phyloP scores from a whole-genome alignment of 1,140 invertebrate genomes.

The Aphelinus certus region DNA sequence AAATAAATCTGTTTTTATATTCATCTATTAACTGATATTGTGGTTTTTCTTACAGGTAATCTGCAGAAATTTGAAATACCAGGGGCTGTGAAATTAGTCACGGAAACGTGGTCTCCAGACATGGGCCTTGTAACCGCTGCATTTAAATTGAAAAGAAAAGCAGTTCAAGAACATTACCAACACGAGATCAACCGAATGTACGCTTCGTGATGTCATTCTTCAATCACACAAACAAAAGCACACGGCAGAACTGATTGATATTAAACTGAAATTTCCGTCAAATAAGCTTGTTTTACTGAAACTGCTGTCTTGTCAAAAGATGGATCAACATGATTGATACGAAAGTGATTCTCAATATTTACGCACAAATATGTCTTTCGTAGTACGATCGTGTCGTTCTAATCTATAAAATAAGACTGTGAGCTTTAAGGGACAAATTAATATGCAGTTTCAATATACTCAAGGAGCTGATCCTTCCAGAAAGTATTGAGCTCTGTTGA shows the following conservation, averaged over 20 bases:
- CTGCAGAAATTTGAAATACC: conserved; percentile 93
- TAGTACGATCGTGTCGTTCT: background rate
- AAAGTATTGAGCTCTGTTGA: conserved; percentile 32
- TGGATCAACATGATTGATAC: conserved; percentile 9
- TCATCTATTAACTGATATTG: conserved; percentile 10
- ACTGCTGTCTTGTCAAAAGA: background rate
- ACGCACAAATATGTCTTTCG: conserved; percentile 26
- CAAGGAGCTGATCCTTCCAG: conserved; percentile 6
- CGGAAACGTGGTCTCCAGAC: conserved; percentile 95
- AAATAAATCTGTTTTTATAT: conserved; percentile 10
- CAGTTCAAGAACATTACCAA: conserved; percentile 92
- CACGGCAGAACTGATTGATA: conserved; percentile 8
- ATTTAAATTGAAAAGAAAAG: conserved; percentile 95
- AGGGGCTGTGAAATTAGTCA: conserved; percentile 85
- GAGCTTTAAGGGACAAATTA: conserved; percentile 21
- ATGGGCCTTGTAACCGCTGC: conserved; percentile 97
- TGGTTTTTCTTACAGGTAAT: conserved; percentile 70
- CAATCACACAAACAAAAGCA: background rate
- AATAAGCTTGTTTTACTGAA: conserved; percentile 8
- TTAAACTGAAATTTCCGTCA: conserved; percentile 9
- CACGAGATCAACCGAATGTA: conserved; percentile 93
- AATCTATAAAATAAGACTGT: conserved; percentile 4
- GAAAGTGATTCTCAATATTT: conserved; percentile 3
- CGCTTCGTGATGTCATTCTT: conserved; percentile 74
- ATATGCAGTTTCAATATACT: conserved; percentile 19